These are phyloP conservation scores for Dryobota labecula DNA, from an alignment of 2,888 invertebrate species.

Conservation along the genomic window DNA sequence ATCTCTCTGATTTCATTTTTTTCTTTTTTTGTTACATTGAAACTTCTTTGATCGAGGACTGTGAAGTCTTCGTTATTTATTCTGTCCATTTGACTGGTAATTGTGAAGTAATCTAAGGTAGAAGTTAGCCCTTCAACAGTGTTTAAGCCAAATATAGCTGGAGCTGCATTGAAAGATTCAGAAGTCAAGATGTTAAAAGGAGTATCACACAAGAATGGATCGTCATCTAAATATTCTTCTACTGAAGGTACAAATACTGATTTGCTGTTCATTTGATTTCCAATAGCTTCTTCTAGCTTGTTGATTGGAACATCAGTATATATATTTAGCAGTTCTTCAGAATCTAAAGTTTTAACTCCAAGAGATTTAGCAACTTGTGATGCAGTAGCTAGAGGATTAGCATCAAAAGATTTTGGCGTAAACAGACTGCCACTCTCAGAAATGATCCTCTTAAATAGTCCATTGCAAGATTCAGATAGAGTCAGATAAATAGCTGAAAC, in stretches of 20 bases:
- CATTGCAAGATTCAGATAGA: conserved; percentile 82
- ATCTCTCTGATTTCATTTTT: conserved; percentile 76
- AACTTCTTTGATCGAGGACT: conserved; percentile 78
- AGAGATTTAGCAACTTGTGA: conserved; percentile 84
- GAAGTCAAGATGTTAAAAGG: conserved; percentile 85
- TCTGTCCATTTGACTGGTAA: conserved; percentile 83
- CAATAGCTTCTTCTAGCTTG: conserved; percentile 83
- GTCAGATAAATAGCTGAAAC: conserved; percentile 83
- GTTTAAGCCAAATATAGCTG: conserved; percentile 89
- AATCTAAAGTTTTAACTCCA: conserved; percentile 76
- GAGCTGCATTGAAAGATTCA: conserved; percentile 80
- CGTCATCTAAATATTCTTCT: conserved; percentile 79
- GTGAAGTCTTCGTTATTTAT: conserved; percentile 82
- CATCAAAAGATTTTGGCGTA: conserved; percentile 81
- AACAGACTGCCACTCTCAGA: conserved; percentile 84
- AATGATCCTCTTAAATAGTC: conserved; percentile 83
- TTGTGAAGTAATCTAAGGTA: conserved; percentile 82
- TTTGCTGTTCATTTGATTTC: conserved; percentile 84
- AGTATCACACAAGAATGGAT: conserved; percentile 82
- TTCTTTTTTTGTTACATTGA: conserved; percentile 74
- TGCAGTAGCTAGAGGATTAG: conserved; percentile 78
- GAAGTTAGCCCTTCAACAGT: conserved; percentile 89
- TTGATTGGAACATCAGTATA: conserved; percentile 77
- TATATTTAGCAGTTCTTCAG: conserved; percentile 76
- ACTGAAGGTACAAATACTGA: conserved; percentile 84